Evolutionary conservation across 30 jellyfish, hydroid and myxozoan species (phyloP), one percentile per base, ranked within the genome.

Genomic region (Catostylus mosaicus): DNA sequence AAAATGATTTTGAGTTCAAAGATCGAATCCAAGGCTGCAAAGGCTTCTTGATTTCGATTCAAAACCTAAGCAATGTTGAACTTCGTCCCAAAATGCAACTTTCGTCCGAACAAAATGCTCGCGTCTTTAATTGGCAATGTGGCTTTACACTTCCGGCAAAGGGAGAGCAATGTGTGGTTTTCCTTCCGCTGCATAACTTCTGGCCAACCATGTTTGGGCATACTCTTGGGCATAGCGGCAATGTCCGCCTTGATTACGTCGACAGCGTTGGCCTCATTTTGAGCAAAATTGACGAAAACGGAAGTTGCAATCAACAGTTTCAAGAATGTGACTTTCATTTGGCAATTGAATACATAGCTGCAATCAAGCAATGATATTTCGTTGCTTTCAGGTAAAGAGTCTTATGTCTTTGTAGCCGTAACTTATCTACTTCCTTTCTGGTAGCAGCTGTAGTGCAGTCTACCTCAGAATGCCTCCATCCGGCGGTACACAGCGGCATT

Each of bases 121-220:
- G 80, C 30, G 91, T 97, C 11, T 92, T 92, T 70, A 92, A 87
- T 63, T 92, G 98, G 98, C 98, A 92, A 66, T 33, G 95, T 24
- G 97, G 90, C 8, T 84, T 90, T 56, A 11, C 67, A 30, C 89
- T 63, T 33, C 96, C 82, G 12, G 86, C 91, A 26, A 35, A 60
- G 40, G 85, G 82, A 2, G 89, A 79, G 36, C 72, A 75, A 40
- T 31, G 47, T 11, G 59, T 31, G 43, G 52, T 92, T 37, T 66
- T n/a, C 73, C 71, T 92, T 16, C 94, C 87, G 29, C 59, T 86
- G 30, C 50, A 60, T 30, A 30, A 95, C 34, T 92, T 92, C 77
- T 92, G 98, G 98, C 98, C 98, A 0, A 72, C 86, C 12, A 64
- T 93, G 93, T 93, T 93, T 62, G 98, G 98, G 18, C 98, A 93